Evolutionary conservation across 2,113 vertebrate genomes (phyloP), one percentile per base, ranked within the genome.

Genomic region (Tringa solitaria): DNA sequence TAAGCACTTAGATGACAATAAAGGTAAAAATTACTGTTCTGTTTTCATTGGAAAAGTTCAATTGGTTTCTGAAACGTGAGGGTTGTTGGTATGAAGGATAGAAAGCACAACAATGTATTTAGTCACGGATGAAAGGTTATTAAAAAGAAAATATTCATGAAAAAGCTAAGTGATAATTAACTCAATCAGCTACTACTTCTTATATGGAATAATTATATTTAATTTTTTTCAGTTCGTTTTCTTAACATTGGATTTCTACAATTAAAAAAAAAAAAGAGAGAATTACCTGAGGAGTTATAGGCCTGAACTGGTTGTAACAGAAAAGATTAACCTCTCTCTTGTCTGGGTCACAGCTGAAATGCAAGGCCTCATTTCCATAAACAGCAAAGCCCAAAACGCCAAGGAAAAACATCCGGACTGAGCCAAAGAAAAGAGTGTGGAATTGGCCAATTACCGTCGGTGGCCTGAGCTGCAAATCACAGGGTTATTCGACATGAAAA

Each of bases 291-390:
- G 98, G 99, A 59, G 98, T 99, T 96, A 99, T 98, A 54, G 98
- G 98, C 92, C 99, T 98, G 98, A 99, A 99, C 96, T 99, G 98
- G 97, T 99, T 99, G 96, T 99, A 99, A 97, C 98, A 99, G 97
- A 98, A 99, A 73, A 99, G 98, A 97, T 99, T 99, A 89, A 99
- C 96, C 39, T 99, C 98, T 83, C 98, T 98, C 80, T 98, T 98
- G 95, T 99, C 98, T 8, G 98, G 98, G 80, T 99, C 98, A 61
- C 98, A 99, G 96, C 98, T 99, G 98, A 99, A 99, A 97, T 99
- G 98, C 84, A 99, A 98, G 21, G 98, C 99, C 87, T 99, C 98
- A 59, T 99, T 99, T 80, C 98, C 98, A 39, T 99, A 99, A 89
- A 99, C 98, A 10, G 98, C 98, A 93, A 99, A 99, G 65, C 98